Evolutionary conservation across 2,797 vertebrate species (phyloP).

Genomic region (Diglossa cyanea): DNA sequence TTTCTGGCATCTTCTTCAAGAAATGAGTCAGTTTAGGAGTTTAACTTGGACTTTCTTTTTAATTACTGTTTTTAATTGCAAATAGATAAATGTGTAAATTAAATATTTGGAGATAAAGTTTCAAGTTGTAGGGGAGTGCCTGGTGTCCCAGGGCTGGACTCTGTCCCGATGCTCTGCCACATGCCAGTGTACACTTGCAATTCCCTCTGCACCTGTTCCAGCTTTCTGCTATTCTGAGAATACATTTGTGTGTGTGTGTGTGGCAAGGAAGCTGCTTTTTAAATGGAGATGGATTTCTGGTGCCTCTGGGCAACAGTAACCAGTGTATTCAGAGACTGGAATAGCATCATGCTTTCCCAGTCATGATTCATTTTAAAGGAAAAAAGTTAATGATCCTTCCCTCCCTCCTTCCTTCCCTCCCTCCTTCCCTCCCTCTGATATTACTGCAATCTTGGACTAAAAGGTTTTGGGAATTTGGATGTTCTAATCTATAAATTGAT

Average conservation of each 20-base stretch:
- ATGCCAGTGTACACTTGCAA: not conserved
- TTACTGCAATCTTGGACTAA: not conserved
- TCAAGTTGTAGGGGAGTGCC: not conserved
- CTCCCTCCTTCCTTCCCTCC: not conserved
- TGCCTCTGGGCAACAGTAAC: not conserved
- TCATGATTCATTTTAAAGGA: not conserved
- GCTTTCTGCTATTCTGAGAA: conserved; percentile 26
- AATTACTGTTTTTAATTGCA: not conserved
- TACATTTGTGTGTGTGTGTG: not conserved
- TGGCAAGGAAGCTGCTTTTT: not conserved
- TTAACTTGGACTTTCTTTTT: not conserved
- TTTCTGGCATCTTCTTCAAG: not conserved
- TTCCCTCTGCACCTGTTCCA: conserved; percentile 27
- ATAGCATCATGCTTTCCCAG: not conserved
- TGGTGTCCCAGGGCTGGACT: not conserved
- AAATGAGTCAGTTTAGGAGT: not conserved
- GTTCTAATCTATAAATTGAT: not conserved
- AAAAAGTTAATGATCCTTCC: not conserved
- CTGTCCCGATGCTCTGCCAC: not conserved
- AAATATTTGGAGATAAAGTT: not conserved
- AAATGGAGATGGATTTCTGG: not conserved
- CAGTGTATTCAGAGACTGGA: not conserved
- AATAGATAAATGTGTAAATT: not conserved
- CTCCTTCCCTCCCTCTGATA: not conserved
- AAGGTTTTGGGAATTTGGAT: not conserved